Evolutionary conservation across 2,888 invertebrate genomes (phyloP), one percentile per base, ranked within the genome.

Genomic region (Colletes collaris): DNA sequence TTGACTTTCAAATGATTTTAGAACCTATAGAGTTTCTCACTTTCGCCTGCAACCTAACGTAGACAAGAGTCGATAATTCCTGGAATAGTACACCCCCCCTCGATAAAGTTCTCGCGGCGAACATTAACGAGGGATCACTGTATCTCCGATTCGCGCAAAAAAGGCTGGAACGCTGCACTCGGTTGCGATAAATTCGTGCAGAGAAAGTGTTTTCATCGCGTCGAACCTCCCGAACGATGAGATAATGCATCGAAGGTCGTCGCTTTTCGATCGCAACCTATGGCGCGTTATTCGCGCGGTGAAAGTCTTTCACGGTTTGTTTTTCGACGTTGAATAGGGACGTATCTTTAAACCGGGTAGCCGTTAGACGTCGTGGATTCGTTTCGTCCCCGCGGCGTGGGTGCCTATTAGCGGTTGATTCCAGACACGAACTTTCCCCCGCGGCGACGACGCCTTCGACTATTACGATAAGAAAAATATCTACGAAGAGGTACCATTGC

Each of bases 401-500:
- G 65, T 77, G 68, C 4, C 58, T 65, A 66, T 77, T 85, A 76
- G 63, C 65, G 69, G 70, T 62, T 37, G 70, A 65, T 68, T 55
- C 70, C 27, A 58, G 58, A 63, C 69, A 64, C 63, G 62, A 72
- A 80, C 79, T 86, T 86, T 84, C 78, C 79, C 27, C 80, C 72
- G 19, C 37, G 40, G 19, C 16, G 49, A 35, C 71, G 4, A 56
- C 69, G 53, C 58, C 70, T 76, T 65, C 72, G 74, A 59, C 77
- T 79, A 76, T 74, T 75, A 65, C 75, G 84, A 86, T 86, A 83
- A 85, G 83, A 79, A 77, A 81, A 76, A 67, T 86, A 82, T 84
- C 77, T 27, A 60, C 50, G 70, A 74, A 67, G 80, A 76, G 68
- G 64, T 70, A 76, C 64, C 76, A 49, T 77, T 76, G 85, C 72